These are phyloP conservation scores for Belgica antarctica DNA, from an alignment of 2,888 invertebrate genomes.

Conservation along the genomic window DNA sequence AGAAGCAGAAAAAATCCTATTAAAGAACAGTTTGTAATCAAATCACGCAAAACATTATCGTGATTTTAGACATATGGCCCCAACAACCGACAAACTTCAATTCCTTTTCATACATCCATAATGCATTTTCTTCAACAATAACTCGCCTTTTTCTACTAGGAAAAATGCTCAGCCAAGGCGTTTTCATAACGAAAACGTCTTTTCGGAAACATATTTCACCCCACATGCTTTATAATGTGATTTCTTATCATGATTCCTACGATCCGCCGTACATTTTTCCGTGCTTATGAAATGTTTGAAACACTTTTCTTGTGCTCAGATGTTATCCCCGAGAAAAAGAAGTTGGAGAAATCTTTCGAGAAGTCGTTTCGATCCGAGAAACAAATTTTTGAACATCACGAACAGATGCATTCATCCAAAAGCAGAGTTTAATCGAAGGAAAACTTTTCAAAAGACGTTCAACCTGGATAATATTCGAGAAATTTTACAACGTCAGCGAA, in stretches of 20 bases:
- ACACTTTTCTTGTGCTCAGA: neutral
- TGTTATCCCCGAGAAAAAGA: too few species aligned
- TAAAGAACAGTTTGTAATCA: constrained; percentile 42
- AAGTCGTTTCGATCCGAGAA: too few species aligned
- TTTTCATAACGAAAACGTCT: constrained; percentile 19
- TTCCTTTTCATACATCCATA: neutral
- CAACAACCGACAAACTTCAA: constrained; percentile 21
- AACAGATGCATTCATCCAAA: constrained; percentile 5
- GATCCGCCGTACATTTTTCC: constrained; percentile 17
- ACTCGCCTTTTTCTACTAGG: neutral
- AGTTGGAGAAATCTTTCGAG: neutral
- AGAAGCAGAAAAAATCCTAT: neutral
- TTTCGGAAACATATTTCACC: neutral
- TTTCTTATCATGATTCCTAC: constrained; percentile 27
- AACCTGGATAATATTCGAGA: neutral
- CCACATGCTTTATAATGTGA: neutral
- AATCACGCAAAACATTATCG: constrained; percentile 44
- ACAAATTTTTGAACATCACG: constrained; percentile 2
- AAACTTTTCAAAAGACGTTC: too few species aligned
- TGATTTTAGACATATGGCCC: constrained; percentile 14
- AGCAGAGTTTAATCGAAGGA: neutral
- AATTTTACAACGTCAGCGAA: neutral
- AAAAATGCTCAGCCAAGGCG: neutral
- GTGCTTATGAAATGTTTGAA: constrained; percentile 15
- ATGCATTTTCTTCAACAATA: neutral